Evolutionary conservation across 2,888 invertebrate species (phyloP), one percentile per base, ranked within the genome.

Genomic region (Plebejus anna): DNA sequence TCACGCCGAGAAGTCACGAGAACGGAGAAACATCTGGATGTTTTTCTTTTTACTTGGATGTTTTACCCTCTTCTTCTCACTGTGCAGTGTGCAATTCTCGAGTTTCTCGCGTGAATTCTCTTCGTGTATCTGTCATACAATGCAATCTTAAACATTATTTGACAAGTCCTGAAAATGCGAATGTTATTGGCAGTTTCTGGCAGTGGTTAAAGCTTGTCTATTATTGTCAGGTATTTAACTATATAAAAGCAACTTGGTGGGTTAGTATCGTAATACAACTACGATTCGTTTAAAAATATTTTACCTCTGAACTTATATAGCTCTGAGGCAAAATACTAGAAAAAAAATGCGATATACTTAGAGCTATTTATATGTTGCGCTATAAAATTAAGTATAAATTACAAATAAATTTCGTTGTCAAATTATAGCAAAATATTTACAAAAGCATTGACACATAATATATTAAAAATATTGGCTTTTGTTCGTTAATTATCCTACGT

Each of bases 131-230:
- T 66, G 66, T 22, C 7, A 22, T 32, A 1, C 11, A 32, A 16
- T 66, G 32, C 66, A 66, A 66, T 28, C 66, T 36, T 36, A 6
- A 66, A 66, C 32, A 66, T 32, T 36, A 36, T 66, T 66, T 66
- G 13, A 36, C 3, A 66, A 66, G 66, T 32, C 32, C 13, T 66
- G 32, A 66, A 66, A 66, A 32, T 32, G 66, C 66, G 32, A 32
- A 61, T 66, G 13, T 36, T 66, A 36, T 32, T 66, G 32, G 66
- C 66, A 66, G 66, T 66, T 61, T 61, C 61, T 61, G 61, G 61
- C 11, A 70, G 70, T 70, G n/a, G 71, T 42, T 42, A 42, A 42
- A 42, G 38, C 71, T 71, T 71, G 71, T 71, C 70, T 38, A 70
- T 71, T 71, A 71, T 71, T 71, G 71, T 71, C 38, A n/a, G 38